phyloP scores from a whole-genome alignment of 2,888 invertebrate genomes.

The Bedellia somnulentella region DNA sequence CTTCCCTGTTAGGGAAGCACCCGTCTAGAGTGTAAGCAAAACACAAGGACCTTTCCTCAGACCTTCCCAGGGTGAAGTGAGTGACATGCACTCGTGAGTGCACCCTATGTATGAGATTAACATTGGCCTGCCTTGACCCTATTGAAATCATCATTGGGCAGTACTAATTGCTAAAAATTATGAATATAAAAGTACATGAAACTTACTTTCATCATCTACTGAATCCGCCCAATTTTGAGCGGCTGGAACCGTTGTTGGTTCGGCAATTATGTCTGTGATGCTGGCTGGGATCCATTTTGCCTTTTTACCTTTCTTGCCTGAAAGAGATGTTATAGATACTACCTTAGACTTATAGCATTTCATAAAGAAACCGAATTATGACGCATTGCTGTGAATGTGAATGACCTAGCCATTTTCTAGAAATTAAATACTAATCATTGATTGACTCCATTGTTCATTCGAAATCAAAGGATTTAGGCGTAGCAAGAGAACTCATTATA shows the following conservation, averaged over 20 bases:
- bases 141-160: constrained; percentile 46
- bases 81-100: constrained; percentile 67
- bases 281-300: constrained; percentile 81
- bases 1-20: constrained; percentile 66
- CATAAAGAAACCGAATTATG: constrained; percentile 32
- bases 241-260: constrained; percentile 63
- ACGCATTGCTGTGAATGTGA: constrained; percentile 39
- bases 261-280: constrained; percentile 80
- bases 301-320: constrained; percentile 86
- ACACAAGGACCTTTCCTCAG: constrained; percentile 68
- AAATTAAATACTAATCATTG: too few species aligned
- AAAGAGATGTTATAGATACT: too few species aligned
- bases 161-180: neutral
- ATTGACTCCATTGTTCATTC: too few species aligned
- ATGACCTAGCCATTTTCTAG: constrained; percentile 52
- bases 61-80: constrained; percentile 74
- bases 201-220: constrained; percentile 78
- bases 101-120: constrained; percentile 78
- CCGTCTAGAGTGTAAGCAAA: constrained; percentile 68
- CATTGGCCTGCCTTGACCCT: constrained; percentile 63
- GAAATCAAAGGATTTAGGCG: too few species aligned
- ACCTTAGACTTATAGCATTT: too few species aligned
- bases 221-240: constrained; percentile 79
- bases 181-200: constrained; percentile 1
- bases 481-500: too few species aligned